A percentile compares a stretch with the other conserved stretches of the same genome.
Evolutionary conservation across 2,888 invertebrate species (phyloP).

Genomic region (Frankliniella intonsa): DNA sequence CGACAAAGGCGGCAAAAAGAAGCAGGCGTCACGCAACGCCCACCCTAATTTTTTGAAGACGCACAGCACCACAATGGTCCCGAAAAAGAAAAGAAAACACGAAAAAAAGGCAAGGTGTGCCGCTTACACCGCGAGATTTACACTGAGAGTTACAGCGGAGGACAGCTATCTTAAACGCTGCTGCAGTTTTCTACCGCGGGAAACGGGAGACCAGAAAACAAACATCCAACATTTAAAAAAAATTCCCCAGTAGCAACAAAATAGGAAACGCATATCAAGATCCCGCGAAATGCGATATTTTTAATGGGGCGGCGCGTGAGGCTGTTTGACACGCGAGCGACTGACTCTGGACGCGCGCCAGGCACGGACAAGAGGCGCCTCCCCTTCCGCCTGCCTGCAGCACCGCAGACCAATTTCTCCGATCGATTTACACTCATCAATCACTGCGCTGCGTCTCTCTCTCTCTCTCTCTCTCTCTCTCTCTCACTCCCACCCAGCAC

Average conservation of each 20-base stretch:
- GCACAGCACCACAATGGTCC: not conserved
- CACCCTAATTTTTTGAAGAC: too few relatives aligned
- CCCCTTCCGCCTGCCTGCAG: not conserved
- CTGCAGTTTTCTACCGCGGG: too few relatives aligned
- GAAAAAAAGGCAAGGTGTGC: not conserved
- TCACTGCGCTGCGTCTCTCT: not conserved
- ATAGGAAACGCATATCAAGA: too few relatives aligned
- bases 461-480: not conserved
- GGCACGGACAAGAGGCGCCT: not conserved
- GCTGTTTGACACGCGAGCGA: not conserved
- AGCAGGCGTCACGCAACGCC: too few relatives aligned
- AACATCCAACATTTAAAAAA: not conserved
- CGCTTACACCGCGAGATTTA: too few relatives aligned
- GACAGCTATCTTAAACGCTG: too few relatives aligned
- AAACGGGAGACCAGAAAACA: too few relatives aligned
- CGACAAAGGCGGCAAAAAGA: too few relatives aligned
- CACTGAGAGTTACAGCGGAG: too few relatives aligned
- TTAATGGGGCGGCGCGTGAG: not conserved
- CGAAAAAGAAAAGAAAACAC: not conserved
- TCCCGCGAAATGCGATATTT: too few relatives aligned
- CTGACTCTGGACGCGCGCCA: not conserved
- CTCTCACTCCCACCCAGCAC: not conserved
- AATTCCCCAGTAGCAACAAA: not conserved
- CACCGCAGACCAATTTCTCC: not conserved
- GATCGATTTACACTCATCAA: conserved; percentile 23